These are phyloP conservation scores for Heliconius hewitsoni DNA, from an alignment of 1,140 invertebrate species.

Conservation along the genomic window DNA sequence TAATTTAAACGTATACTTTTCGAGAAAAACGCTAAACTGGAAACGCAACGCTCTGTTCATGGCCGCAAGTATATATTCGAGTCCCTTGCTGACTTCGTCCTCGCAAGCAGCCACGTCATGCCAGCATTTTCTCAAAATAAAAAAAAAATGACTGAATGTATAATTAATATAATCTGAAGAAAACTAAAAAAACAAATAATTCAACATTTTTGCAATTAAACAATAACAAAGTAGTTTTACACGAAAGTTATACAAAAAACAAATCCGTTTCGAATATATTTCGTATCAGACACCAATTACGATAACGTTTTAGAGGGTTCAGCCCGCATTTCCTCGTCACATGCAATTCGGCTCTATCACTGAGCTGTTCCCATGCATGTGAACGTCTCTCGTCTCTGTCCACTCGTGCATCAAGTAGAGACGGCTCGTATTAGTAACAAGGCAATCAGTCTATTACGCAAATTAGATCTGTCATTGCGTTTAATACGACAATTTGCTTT, in stretches of 20 bases:
- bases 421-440: conserved; percentile 32
- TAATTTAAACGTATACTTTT: no score
- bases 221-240: not conserved
- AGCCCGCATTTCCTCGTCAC: conserved; percentile 33
- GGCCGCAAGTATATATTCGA: no score
- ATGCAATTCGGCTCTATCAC: conserved; percentile 31
- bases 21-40: no score
- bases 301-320: conserved; percentile 12
- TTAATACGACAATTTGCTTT: conserved; percentile 35
- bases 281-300: not conserved
- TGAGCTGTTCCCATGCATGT: conserved; percentile 25
- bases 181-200: not conserved
- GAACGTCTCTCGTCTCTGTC: conserved; percentile 31
- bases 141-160: no score
- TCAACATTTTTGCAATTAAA: not conserved
- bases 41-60: no score
- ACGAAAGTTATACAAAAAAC: not conserved
- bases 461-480: conserved; percentile 33
- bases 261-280: not conserved
- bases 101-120: no score
- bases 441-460: conserved; percentile 41
- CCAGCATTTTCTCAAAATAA: no score
- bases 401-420: conserved; percentile 29
- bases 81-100: no score
- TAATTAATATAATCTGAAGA: no score